Percentiles rank a stretch among this genome's conserved stretches.
These are phyloP conservation scores for Sepioteuthis lessoniana DNA, from an alignment of 2,888 invertebrate genomes.

Conservation along the genomic window DNA sequence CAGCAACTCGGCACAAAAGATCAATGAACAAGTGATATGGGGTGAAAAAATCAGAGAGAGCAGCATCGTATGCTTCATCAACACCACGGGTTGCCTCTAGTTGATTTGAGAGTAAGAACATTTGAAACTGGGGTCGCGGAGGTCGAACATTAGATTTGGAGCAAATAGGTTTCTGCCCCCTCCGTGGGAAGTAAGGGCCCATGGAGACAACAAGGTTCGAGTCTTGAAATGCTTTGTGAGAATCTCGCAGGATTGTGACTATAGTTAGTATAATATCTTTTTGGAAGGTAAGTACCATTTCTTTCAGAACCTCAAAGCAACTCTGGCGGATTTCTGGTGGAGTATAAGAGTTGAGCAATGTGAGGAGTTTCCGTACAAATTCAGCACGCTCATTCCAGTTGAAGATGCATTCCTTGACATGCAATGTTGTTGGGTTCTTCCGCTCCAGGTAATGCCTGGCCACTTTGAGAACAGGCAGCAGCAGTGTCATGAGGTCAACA, in stretches of 20 bases:
- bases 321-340: constrained; percentile 87
- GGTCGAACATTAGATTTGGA: constrained; percentile 83
- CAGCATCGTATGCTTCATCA: constrained; percentile 85
- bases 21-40: constrained; percentile 94
- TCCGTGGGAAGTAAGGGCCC: constrained; percentile 85
- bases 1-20: constrained; percentile 88
- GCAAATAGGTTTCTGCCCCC: constrained; percentile 79
- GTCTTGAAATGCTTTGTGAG: constrained; percentile 87
- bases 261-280: constrained; percentile 86
- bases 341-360: constrained; percentile 90
- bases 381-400: constrained; percentile 88
- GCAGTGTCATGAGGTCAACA: constrained; percentile 83
- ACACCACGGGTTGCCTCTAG: constrained; percentile 83
- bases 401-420: constrained; percentile 66
- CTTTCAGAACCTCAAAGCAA: constrained; percentile 86
- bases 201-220: constrained; percentile 80
- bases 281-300: constrained; percentile 86
- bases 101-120: constrained; percentile 86
- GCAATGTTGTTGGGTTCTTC: constrained; percentile 51
- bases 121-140: constrained; percentile 87
- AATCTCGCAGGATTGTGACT: constrained; percentile 89
- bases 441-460: constrained; percentile 65
- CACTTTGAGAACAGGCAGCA: constrained; percentile 77
- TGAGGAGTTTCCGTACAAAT: constrained; percentile 88
- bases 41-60: constrained; percentile 84